phyloP scores from a whole-genome alignment of 2,888 invertebrate genomes.

The Stramonita haemastoma region DNA sequence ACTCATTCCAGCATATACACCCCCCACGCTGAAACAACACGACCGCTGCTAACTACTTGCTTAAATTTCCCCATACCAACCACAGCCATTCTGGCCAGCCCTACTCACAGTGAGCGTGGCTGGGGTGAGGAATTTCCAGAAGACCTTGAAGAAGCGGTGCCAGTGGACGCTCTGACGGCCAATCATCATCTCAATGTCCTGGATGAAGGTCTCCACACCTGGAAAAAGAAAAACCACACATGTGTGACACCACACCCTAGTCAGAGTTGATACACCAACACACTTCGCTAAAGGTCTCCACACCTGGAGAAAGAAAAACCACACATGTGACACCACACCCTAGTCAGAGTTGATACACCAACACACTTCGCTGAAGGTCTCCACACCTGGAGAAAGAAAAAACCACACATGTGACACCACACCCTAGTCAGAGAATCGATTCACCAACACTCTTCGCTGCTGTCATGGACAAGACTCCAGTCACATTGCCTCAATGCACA shows the following conservation, averaged over 20 bases:
- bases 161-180: constrained; percentile 82
- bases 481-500: too few species aligned
- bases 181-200: constrained; percentile 78
- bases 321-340: too few species aligned
- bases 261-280: too few species aligned
- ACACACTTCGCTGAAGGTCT: constrained; percentile 68
- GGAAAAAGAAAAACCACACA: neutral
- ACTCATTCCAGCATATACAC: neutral
- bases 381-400: constrained; percentile 62
- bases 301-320: constrained; percentile 57
- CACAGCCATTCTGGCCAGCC: neutral
- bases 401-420: too few species aligned
- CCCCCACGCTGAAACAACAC: too few species aligned
- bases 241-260: too few species aligned
- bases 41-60: too few species aligned
- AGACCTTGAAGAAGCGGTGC: constrained; percentile 83
- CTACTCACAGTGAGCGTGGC: constrained; percentile 83
- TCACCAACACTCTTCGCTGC: too few species aligned
- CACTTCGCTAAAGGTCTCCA: constrained; percentile 70
- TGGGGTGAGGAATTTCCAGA: constrained; percentile 88
- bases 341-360: too few species aligned
- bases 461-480: too few species aligned
- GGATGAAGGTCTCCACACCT: constrained; percentile 76
- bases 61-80: neutral
- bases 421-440: too few species aligned